Conservation (phyloP, 2,113 vertebrate species). For the Stercorarius parasiticus region DNA sequence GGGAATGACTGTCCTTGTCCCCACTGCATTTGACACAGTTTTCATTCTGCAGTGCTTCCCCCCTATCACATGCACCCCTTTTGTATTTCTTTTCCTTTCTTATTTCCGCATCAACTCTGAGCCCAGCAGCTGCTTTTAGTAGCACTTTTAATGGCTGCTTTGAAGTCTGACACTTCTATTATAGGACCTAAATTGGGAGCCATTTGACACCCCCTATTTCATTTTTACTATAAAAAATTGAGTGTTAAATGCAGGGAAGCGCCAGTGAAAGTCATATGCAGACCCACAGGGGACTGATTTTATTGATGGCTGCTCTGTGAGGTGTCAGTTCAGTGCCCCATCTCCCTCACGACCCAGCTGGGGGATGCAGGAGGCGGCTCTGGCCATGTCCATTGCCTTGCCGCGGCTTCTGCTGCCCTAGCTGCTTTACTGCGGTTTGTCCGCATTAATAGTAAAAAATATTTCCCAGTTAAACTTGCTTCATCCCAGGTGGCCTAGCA, state of each 20-base stretch:
- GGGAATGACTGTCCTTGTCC: neutral
- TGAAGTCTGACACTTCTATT: slow-evolving; percentile 7
- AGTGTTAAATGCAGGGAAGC: neutral
- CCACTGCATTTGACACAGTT: neutral
- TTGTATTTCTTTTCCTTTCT: neutral
- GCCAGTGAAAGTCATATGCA: neutral
- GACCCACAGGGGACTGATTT: neutral
- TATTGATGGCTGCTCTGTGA: neutral
- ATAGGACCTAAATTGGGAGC: neutral
- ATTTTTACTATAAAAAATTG: neutral
- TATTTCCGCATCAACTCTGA: neutral
- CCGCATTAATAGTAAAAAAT: neutral
- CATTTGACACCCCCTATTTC: neutral
- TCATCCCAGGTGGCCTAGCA: neutral
- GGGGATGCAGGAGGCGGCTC: neutral
- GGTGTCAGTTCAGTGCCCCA: neutral
- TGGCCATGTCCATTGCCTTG: neutral
- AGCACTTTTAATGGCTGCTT: neutral
- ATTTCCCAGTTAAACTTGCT: neutral
- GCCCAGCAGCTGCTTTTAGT: neutral
- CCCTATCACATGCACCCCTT: neutral
- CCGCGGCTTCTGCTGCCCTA: neutral
- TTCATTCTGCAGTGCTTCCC: neutral
- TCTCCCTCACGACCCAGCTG: accelerated
- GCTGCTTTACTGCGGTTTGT: neutral